Percentiles rank a stretch among this genome's conserved stretches.
These are phyloP conservation scores for Clavelina lepadiformis DNA, from an alignment of 23 tunicate genomes.

Conservation along the genomic window DNA sequence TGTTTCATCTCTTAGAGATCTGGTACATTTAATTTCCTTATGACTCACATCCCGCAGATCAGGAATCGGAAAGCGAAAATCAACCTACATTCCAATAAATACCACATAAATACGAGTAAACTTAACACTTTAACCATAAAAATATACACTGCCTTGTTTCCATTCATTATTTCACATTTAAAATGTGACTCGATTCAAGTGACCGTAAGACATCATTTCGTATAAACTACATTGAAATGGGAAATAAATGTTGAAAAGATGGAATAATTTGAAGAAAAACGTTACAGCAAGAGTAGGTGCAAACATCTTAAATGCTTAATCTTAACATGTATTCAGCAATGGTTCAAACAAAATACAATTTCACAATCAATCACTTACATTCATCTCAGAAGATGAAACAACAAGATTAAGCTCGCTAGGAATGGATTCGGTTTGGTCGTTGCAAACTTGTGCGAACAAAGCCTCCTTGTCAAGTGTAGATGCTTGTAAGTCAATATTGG, in stretches of 20 bases:
- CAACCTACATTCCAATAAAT: constrained; percentile 5
- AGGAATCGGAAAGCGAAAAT: constrained; percentile 80
- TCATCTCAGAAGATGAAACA: constrained; percentile 7
- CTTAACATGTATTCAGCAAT: too few relatives aligned
- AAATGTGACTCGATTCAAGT: too few relatives aligned
- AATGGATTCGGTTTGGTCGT: constrained; percentile 33
- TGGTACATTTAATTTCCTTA: constrained; percentile 37
- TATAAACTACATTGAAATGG: too few relatives aligned
- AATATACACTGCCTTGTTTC: not conserved
- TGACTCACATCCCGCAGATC: constrained; percentile 74
- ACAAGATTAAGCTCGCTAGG: constrained; percentile 13
- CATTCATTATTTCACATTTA: not conserved
- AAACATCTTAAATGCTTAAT: too few relatives aligned
- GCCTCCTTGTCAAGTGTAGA: constrained; percentile 12
- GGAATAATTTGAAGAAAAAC: too few relatives aligned
- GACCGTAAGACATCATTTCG: too few relatives aligned
- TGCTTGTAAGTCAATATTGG: not conserved
- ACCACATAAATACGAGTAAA: not conserved
- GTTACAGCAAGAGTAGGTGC: too few relatives aligned
- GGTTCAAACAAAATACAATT: too few relatives aligned
- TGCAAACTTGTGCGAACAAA: constrained; percentile 36
- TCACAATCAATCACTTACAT: constrained; percentile 8
- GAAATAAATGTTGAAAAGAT: too few relatives aligned
- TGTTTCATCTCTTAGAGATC: constrained; percentile 46
- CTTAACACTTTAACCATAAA: not conserved